Conservation (phyloP, 2,797 vertebrate species). For the Onychomys leucogaster region DNA sequence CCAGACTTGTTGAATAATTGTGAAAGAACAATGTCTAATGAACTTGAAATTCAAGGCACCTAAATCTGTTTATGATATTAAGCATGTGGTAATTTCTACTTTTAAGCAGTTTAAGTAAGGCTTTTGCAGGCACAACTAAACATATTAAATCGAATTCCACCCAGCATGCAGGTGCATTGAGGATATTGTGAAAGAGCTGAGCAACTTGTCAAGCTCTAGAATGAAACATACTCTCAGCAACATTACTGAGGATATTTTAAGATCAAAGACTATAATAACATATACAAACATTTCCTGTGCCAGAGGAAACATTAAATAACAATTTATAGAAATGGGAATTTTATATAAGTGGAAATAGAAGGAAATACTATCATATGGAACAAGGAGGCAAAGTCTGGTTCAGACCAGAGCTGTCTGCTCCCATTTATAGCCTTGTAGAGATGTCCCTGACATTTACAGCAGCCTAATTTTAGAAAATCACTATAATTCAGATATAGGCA, state of each 20-base stretch:
- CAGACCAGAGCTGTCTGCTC: not conserved
- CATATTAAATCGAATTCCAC: slow-evolving; percentile 60
- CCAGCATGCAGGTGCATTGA: not conserved
- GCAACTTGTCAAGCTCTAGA: not conserved
- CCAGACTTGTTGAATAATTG: not conserved
- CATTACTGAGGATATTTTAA: not conserved
- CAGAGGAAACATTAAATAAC: not conserved
- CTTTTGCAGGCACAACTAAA: slow-evolving; percentile 66
- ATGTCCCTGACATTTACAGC: not conserved
- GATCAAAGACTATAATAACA: not conserved
- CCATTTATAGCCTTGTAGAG: not conserved
- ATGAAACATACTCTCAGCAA: slow-evolving; percentile 26
- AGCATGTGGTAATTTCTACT: slow-evolving; percentile 42
- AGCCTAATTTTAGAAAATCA: not conserved
- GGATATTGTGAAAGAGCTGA: slow-evolving; percentile 20
- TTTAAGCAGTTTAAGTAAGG: slow-evolving; percentile 57
- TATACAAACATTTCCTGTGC: not conserved
- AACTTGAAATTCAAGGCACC: slow-evolving; percentile 47
- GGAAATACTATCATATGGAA: not conserved
- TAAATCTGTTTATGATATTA: slow-evolving; percentile 48
- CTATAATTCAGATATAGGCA: not conserved
- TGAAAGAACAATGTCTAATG: slow-evolving; percentile 18
- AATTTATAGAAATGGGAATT: not conserved
- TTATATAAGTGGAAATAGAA: not conserved
- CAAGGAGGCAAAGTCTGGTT: not conserved